phyloP scores from a whole-genome alignment of 2,888 invertebrate species.

The Strigamia transsilvanica region DNA sequence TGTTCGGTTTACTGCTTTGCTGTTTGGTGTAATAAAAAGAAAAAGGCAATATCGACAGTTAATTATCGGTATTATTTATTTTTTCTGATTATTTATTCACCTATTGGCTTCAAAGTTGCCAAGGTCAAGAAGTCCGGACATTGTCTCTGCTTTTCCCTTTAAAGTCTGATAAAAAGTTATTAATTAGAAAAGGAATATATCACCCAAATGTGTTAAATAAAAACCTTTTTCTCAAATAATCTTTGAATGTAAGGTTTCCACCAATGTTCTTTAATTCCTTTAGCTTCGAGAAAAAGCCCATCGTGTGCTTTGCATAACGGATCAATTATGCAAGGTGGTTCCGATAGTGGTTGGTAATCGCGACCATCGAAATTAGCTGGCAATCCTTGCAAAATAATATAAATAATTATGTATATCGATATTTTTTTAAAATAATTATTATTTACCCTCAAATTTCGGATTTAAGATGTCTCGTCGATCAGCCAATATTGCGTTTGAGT shows the following conservation, averaged over 20 bases:
- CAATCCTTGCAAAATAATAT: constrained; percentile 69
- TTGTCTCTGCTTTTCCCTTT: constrained; percentile 75
- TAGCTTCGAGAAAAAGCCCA: constrained; percentile 86
- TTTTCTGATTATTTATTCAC: constrained; percentile 59
- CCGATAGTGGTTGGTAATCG: constrained; percentile 70
- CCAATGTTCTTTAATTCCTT: constrained; percentile 87
- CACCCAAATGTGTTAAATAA: constrained; percentile 55
- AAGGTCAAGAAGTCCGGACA: constrained; percentile 79
- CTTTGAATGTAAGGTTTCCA: constrained; percentile 81
- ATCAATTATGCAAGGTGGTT: constrained; percentile 83
- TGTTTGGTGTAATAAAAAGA: constrained; percentile 55
- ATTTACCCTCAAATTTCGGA: constrained; percentile 76
- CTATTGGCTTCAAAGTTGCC: constrained; percentile 83
- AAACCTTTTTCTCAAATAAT: constrained; percentile 76
- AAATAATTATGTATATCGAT: neutral
- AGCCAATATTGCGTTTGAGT: constrained; percentile 82
- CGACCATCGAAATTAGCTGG: constrained; percentile 74
- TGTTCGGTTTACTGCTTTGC: constrained; percentile 81
- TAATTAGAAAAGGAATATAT: neutral
- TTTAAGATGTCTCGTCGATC: constrained; percentile 86
- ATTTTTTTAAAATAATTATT: neutral
- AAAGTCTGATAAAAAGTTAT: constrained; percentile 69
- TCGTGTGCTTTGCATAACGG: constrained; percentile 82
- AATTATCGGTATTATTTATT: neutral
- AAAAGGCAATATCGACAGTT: neutral